These are phyloP conservation scores for Lepus timidus DNA, from an alignment of 2,113 vertebrate species.

Conservation along the genomic window DNA sequence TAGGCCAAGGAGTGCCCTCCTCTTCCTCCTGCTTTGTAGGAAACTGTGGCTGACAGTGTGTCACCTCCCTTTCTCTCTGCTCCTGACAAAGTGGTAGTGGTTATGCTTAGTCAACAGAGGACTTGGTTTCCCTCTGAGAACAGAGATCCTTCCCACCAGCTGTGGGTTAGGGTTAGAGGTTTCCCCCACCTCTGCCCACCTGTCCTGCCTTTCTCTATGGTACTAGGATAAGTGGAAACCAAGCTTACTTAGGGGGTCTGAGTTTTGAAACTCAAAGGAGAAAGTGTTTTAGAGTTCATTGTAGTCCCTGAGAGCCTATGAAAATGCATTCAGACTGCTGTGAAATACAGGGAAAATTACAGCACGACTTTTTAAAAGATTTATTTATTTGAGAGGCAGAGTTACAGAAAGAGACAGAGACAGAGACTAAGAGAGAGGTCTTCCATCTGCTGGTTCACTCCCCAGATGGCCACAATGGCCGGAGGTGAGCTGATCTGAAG, in stretches of 20 bases:
- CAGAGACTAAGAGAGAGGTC: too few species aligned
- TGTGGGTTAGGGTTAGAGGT: background rate
- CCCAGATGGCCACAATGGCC: too few species aligned
- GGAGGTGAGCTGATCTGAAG: too few species aligned
- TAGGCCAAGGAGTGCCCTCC: background rate
- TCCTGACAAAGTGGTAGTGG: background rate
- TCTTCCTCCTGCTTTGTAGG: background rate
- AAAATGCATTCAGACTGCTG: background rate
- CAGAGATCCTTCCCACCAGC: background rate
- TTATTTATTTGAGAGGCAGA: too few species aligned
- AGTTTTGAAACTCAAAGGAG: background rate
- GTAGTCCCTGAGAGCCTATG: background rate
- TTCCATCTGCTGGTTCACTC: too few species aligned
- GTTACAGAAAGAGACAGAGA: too few species aligned
- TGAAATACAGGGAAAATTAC: background rate
- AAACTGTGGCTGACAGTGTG: background rate
- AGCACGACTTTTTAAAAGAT: too few species aligned
- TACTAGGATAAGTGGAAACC: background rate
- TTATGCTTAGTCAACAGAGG: background rate
- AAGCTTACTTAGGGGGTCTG: background rate
- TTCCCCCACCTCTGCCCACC: background rate
- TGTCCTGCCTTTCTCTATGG: background rate
- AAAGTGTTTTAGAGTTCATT: background rate
- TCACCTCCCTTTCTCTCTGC: background rate
- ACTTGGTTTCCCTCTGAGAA: background rate